Evolutionary conservation across 2,113 vertebrate genomes (phyloP), one percentile per base, ranked within the genome.

Genomic region (Hoplias malabaricus): DNA sequence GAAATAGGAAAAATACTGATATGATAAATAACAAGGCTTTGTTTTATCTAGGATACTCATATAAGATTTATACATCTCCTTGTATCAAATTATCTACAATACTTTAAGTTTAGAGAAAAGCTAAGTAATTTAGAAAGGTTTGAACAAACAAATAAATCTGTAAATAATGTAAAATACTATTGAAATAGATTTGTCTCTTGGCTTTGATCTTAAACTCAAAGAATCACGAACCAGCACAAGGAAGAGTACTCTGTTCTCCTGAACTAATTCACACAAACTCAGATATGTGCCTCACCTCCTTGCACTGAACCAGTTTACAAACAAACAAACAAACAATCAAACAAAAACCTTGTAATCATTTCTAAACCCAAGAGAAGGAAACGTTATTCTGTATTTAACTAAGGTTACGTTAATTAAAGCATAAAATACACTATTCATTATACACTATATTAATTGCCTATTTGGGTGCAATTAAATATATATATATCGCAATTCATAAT

Each of bases 361-460:
- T 19, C 34, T 21, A 21, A 36, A 23, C 16, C 46, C 16, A 48
- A n/a, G 16, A 48, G 12, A 14, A 19, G 46, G 1, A 14, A 59
- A 16, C 13, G 34, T 5, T 19, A 10, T 31, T 33, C 13, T 33
- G 9, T 4, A 27, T 59, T 77, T 48, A 34, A 62, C 50, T 63
- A 38, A 78, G 48, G 40, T 57, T 38, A 31, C 23, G 67, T 11
- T 40, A 70, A 29, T 36, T 72, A 14, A 42, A 62, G 14, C 50
- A 77, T n/a, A 5, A 77, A 77, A 69, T 69, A 69, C 43, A 69
- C 42, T 59, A 25, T 68, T 68, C 67, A 71, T 70, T 33, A n/a
- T n/a, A n/a, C n/a, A n/a, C n/a, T n/a, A n/a, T 42, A 48, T 27
- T 19, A 68, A 59, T 38, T 69, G 33, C 31, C 33, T 38, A 31